A percentile compares a stretch with the other conserved stretches of the same genome.
These are phyloP conservation scores for Cheirogaleus major DNA, from an alignment of 2,797 vertebrate species.

Conservation along the genomic window DNA sequence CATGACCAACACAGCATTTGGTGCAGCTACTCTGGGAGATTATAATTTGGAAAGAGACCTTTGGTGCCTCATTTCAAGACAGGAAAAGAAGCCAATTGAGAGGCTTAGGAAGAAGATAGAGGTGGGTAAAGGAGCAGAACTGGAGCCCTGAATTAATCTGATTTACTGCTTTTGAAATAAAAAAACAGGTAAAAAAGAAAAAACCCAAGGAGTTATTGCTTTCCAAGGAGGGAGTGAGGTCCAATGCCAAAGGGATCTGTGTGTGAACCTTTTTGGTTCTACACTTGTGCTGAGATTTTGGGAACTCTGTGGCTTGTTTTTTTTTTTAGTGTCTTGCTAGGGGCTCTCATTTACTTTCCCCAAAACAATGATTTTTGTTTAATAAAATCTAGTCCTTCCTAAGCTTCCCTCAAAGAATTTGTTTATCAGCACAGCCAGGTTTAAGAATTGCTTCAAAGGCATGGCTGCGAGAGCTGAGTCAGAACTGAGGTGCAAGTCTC, in stretches of 20 bases:
- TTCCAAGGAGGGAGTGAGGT: neutral
- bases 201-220: neutral
- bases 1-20: neutral
- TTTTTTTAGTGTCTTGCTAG: neutral
- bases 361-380: constrained; percentile 47
- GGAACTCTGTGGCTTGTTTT: neutral
- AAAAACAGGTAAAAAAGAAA: neutral
- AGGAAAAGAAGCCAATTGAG: neutral
- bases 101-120: neutral
- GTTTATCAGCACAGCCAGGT: neutral
- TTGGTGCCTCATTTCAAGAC: constrained; percentile 39
- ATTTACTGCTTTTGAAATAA: constrained; percentile 33
- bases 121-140: neutral
- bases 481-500: neutral
- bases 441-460: constrained; percentile 12
- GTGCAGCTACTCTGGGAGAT: neutral
- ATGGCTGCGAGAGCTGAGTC: neutral
- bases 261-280: neutral
- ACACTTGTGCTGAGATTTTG: neutral
- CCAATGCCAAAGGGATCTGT: neutral
- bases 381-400: constrained; percentile 8
- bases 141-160: neutral
- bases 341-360: constrained; percentile 4
- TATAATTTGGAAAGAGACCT: constrained; percentile 31
- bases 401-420: neutral